Evolutionary conservation across 2,113 vertebrate species (phyloP).

Genomic region (Campylomormyrus tamandua): DNA sequence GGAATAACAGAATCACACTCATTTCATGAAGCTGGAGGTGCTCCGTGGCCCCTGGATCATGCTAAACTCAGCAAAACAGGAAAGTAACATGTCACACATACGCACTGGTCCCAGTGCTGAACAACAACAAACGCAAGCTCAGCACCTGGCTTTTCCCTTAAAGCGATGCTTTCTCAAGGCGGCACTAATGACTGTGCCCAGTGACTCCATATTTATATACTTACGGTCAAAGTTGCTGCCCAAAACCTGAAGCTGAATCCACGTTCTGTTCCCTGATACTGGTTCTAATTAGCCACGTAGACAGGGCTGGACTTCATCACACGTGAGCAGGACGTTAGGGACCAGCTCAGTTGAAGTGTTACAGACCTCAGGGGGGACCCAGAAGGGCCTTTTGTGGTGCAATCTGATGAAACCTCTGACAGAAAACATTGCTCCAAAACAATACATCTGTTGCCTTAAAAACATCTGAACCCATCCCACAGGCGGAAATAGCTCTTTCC

Average conservation of each 20-base stretch:
- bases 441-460: neutral
- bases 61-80: neutral
- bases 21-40: neutral
- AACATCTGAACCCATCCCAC: neutral
- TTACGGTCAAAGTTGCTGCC: neutral
- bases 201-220: neutral
- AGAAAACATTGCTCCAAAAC: neutral
- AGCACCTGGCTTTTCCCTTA: neutral
- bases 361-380: neutral
- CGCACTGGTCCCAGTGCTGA: neutral
- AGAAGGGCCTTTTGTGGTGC: neutral
- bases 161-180: neutral
- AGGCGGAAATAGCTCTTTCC: neutral
- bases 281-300: neutral
- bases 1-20: neutral
- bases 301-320: neutral
- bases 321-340: neutral
- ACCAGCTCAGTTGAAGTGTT: neutral
- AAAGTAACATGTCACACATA: neutral
- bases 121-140: constrained; percentile 1
- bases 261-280: neutral
- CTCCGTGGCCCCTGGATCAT: neutral
- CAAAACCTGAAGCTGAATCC: neutral
- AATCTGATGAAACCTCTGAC: neutral
- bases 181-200: neutral